A percentile compares a stretch with the other conserved stretches of the same genome.
Evolutionary conservation across 2,797 vertebrate genomes (phyloP).

Genomic region (Schizothorax lantsangensis): DNA sequence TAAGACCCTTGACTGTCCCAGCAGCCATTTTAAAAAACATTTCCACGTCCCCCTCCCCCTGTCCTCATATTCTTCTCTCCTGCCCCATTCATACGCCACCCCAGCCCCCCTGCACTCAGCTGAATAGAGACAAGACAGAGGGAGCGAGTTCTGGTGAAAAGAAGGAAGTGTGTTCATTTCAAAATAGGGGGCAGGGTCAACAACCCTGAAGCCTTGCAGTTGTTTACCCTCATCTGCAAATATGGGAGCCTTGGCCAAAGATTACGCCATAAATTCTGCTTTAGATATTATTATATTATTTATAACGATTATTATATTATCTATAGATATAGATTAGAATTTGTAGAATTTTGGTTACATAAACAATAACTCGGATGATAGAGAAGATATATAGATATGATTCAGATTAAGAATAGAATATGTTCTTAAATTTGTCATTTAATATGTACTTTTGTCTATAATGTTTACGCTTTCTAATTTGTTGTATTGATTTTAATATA

Average conservation of each 20-base stretch:
- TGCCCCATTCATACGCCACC: constrained; percentile 1
- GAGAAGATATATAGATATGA: not conserved
- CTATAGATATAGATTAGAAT: not conserved
- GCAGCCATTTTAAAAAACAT: constrained; percentile 59
- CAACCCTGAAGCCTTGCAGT: not conserved
- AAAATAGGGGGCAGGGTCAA: constrained; percentile 39
- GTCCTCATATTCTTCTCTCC: constrained; percentile 13
- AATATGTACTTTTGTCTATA: not conserved
- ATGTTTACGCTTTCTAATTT: not conserved
- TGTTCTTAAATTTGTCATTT: not conserved
- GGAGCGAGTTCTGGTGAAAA: constrained; percentile 17
- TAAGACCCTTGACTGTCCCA: constrained; percentile 40
- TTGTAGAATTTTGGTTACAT: not conserved
- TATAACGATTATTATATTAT: not conserved
- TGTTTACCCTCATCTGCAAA: not conserved
- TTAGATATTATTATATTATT: not conserved
- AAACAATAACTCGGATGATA: not conserved
- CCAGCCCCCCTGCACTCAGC: constrained; percentile 30
- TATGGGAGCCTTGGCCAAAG: not conserved
- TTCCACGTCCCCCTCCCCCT: constrained; percentile 32
- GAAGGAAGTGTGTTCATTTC: constrained; percentile 25
- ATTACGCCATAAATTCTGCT: not conserved
- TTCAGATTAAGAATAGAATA: not conserved
- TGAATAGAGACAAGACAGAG: constrained; percentile 41
- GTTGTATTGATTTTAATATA: not conserved